Base-by-base conservation (phyloP, 1,140 invertebrate species). In the Xylocopa sonorina region DNA sequence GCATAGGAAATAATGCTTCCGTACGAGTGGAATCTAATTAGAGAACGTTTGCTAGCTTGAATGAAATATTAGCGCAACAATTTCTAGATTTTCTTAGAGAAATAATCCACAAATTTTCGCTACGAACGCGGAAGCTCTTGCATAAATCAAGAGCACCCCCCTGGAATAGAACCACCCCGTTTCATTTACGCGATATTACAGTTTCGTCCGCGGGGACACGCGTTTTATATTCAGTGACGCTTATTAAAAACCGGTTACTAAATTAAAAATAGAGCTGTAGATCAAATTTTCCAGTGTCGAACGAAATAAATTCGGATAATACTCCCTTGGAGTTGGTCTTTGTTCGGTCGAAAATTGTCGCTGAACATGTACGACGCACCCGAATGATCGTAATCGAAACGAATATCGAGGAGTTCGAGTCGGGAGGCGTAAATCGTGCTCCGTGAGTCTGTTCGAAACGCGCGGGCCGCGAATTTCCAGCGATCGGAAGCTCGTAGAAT, bases 401-500 rank as follows among this genome's bases (percentile, higher is more conserved):
- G 60, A 74, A 64, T 53, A 74, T 74, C 43, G 72, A 51, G 32
- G 46, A 18, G 46, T 64, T 51, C 58, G 34, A 46, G 38, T 57
- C 51, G 74, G 34, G 16, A 16, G 29, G 51, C 29, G 64, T 76
- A 76, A 76, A 76, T 76, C 64, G 63, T 27, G 12, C 24, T 41
- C 14, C 62, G 73, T 43, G 51, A 34, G 24, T 46, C 34, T 46
- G 27, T 34, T 21, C 29, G 27, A 29, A 9, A 14, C 32, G 43
- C n/a, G 71, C 32, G 24, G 62, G 38, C 38, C 73, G 73, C 41
- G 29, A 68, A 76, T 10, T 74, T 64, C 12, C 46, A 58, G 51
- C 16, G 18, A 38, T 18, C 38, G 38, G 38, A 43, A 57, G 48
- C 62, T 10, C n/a, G 41, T 38, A 46, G 51, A 76, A 68, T 76